Percentiles rank a stretch among this genome's conserved stretches.
Evolutionary conservation across 1,140 invertebrate genomes (phyloP).

Genomic region (Hylaeus anthracinus): DNA sequence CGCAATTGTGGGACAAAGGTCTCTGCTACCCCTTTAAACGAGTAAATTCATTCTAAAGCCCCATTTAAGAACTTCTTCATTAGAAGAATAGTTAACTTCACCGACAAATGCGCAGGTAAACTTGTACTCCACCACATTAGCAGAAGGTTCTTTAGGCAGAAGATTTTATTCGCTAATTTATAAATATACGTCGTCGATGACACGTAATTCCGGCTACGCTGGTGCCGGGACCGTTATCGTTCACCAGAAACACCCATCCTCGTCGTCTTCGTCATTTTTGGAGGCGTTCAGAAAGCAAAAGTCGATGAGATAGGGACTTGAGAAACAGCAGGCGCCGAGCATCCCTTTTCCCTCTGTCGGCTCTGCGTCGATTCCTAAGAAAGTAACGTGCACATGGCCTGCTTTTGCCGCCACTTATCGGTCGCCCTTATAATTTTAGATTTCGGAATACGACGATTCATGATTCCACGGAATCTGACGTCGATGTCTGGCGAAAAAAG

Average conservation of each 20-base stretch:
- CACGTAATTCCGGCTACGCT: slow-evolving; percentile 11
- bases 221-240: slow-evolving; percentile 5
- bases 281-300: slow-evolving; percentile 65
- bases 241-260: slow-evolving; percentile 20
- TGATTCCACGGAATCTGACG: slow-evolving; percentile 35
- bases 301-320: slow-evolving; percentile 67
- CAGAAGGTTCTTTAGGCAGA: too few species aligned
- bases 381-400: slow-evolving; percentile 76
- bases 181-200: slow-evolving; percentile 12
- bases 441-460: slow-evolving; percentile 74
- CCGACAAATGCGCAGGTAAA: too few species aligned
- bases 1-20: too few species aligned
- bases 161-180: neutral
- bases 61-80: too few species aligned
- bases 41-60: too few species aligned
- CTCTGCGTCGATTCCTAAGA: slow-evolving; percentile 64
- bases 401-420: slow-evolving; percentile 70
- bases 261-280: slow-evolving; percentile 72
- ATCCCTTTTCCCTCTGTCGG: slow-evolving; percentile 41
- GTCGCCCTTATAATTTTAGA: slow-evolving; percentile 76
- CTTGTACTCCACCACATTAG: too few species aligned
- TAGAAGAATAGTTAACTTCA: too few species aligned
- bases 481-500: slow-evolving; percentile 8
- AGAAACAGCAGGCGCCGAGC: slow-evolving; percentile 75
- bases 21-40: too few species aligned